Conservation (phyloP, 2,888 invertebrate genomes). For the Prosopocoilus inquinatus region DNA sequence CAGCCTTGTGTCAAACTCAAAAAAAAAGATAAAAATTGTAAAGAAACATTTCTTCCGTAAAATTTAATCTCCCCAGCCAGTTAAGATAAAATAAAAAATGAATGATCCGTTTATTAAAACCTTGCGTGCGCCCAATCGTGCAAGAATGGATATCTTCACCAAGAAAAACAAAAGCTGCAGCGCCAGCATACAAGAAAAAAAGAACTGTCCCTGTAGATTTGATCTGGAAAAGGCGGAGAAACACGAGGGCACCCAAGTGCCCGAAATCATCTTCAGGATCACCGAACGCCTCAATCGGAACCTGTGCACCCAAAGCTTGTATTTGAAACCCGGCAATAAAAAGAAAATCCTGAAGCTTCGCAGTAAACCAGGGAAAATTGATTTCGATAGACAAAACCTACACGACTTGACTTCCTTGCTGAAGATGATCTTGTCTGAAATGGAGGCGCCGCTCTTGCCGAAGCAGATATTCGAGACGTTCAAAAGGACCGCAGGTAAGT, state of each 20-base stretch:
- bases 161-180: too few relatives aligned
- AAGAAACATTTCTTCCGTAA: too few relatives aligned
- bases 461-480: constrained; percentile 48
- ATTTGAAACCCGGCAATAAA: constrained; percentile 80
- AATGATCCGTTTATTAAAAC: too few relatives aligned
- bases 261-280: constrained; percentile 77
- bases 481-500: too few relatives aligned
- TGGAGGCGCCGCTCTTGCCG: constrained; percentile 84
- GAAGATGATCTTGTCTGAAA: constrained; percentile 88
- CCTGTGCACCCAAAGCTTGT: constrained; percentile 74
- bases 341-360: constrained; percentile 6
- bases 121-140: too few relatives aligned
- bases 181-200: too few relatives aligned
- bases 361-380: constrained; percentile 35
- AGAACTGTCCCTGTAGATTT: too few relatives aligned
- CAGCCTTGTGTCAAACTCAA: too few relatives aligned
- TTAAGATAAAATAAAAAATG: too few relatives aligned
- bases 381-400: constrained; percentile 28
- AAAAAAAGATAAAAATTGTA: too few relatives aligned
- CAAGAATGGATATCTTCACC: too few relatives aligned
- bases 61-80: too few relatives aligned
- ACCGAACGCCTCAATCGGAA: constrained; percentile 72
- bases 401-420: constrained; percentile 81
- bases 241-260: constrained; percentile 52
- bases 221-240: constrained; percentile 4